A percentile compares a stretch with the other conserved stretches of the same genome.
Evolutionary conservation across 30 jellyfish, hydroid and myxozoan genomes (phyloP).

Genomic region (Euphysa ruthae): DNA sequence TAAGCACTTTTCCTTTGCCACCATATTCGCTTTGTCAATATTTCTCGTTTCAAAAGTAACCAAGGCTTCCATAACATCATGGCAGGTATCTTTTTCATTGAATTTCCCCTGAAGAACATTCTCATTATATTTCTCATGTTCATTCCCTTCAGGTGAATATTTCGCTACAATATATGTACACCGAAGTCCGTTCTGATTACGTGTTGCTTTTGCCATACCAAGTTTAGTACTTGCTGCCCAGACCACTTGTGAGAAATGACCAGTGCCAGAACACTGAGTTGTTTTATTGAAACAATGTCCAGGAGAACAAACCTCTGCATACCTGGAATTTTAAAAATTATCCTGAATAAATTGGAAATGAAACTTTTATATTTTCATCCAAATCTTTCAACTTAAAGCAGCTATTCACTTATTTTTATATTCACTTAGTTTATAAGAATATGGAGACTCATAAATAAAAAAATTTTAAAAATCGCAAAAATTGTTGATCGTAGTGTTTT

Average conservation of each 20-base stretch:
- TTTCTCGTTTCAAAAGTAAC: slow-evolving; percentile 69
- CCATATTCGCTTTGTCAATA: slow-evolving; percentile 48
- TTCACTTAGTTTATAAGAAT: not conserved
- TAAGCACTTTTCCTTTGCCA: slow-evolving; percentile 32
- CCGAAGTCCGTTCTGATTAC: slow-evolving; percentile 81
- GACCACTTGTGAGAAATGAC: slow-evolving; percentile 85
- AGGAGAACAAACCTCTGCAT: slow-evolving; percentile 84
- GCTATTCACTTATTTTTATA: not conserved
- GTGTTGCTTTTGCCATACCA: slow-evolving; percentile 93
- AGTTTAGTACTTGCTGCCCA: slow-evolving; percentile 71
- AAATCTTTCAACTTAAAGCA: not conserved
- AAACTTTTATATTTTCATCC: not conserved
- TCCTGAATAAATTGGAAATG: not conserved
- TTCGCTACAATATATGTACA: slow-evolving; percentile 96
- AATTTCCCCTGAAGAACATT: slow-evolving; percentile 71
- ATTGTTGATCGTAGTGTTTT: too few relatives aligned
- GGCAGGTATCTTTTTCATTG: slow-evolving; percentile 49
- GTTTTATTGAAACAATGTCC: slow-evolving; percentile 57
- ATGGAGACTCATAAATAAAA: too few relatives aligned
- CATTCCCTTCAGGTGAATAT: slow-evolving; percentile 87
- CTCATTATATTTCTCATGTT: slow-evolving; percentile 38
- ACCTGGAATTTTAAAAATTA: slow-evolving; percentile 35
- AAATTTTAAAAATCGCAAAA: too few relatives aligned
- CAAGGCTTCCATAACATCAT: slow-evolving; percentile 44
- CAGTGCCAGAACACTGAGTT: slow-evolving; percentile 58